phyloP scores from a whole-genome alignment of 2,797 vertebrate genomes.

The Peromyscus attwateri region DNA sequence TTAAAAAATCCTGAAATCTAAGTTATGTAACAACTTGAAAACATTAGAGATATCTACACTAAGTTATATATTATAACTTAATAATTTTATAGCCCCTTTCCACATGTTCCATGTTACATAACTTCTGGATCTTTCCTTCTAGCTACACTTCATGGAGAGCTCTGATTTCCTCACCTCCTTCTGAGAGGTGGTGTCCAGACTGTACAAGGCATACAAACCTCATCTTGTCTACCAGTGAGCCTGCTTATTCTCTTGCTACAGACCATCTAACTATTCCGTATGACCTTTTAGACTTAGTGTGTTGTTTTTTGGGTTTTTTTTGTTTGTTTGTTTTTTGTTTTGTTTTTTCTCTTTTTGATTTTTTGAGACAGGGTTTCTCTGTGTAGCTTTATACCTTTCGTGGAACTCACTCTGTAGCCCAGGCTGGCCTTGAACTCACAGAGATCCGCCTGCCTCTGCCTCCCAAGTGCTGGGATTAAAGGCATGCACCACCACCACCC shows the following conservation, averaged over 20 bases:
- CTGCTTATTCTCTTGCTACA: background rate
- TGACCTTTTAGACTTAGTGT: background rate
- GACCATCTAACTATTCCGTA: background rate
- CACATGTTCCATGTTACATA: background rate
- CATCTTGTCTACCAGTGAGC: fast-evolving
- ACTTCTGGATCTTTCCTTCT: background rate
- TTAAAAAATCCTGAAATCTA: background rate
- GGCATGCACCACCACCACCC: too few relatives aligned
- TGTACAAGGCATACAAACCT: fast-evolving
- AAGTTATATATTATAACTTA: background rate
- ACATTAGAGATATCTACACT: background rate
- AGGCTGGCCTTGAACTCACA: too few relatives aligned
- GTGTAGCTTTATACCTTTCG: too few relatives aligned
- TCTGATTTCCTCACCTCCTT: background rate
- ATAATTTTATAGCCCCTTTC: background rate
- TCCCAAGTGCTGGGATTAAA: too few relatives aligned
- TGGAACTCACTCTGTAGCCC: too few relatives aligned
- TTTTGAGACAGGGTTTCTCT: too few relatives aligned
- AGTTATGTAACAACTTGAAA: background rate
- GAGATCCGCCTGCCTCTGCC: too few relatives aligned
- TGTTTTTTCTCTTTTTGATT: too few relatives aligned
- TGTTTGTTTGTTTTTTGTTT: background rate
- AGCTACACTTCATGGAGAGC: background rate
- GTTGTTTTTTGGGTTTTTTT: background rate
- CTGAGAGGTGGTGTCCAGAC: background rate